Conservation (phyloP, 2,113 vertebrate genomes). For the Elephas maximus region DNA sequence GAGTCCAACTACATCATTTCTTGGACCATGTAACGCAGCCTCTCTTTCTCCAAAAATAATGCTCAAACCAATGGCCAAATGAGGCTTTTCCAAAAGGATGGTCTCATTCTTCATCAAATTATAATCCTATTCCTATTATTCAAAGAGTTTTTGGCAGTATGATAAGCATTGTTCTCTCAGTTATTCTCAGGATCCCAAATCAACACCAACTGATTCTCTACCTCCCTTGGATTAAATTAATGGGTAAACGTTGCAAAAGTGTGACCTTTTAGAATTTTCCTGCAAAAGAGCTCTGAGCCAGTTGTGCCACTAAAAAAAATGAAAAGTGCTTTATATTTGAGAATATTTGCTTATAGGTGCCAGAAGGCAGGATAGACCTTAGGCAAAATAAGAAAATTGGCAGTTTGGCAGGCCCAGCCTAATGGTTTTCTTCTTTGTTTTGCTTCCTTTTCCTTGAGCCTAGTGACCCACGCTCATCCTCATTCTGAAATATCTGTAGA, state of each 20-base stretch:
- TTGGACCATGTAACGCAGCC: neutral
- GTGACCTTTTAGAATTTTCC: neutral
- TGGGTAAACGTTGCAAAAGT: conserved; percentile 5
- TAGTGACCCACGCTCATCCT: neutral
- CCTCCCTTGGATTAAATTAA: conserved; percentile 28
- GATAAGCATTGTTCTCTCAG: neutral
- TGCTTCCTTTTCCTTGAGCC: neutral
- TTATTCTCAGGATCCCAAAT: neutral
- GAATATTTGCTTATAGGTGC: neutral
- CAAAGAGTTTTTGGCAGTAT: neutral
- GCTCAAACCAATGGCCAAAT: neutral
- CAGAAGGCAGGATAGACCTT: neutral
- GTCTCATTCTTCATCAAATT: conserved; percentile 3
- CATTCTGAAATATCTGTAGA: neutral
- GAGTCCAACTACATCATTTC: neutral
- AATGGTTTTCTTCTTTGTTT: neutral
- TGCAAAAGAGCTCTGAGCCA: neutral
- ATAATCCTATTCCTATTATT: neutral
- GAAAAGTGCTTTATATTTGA: conserved; percentile 4
- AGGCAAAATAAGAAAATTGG: conserved; percentile 40
- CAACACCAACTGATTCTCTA: neutral
- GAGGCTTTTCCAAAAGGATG: conserved; percentile 17
- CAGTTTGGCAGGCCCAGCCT: neutral
- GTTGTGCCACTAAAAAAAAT: neutral
- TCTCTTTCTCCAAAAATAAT: neutral